A percentile compares a stretch with the other conserved stretches of the same genome.
Evolutionary conservation across 2,888 invertebrate genomes (phyloP).

Genomic region (Sminthurinus aureus): DNA sequence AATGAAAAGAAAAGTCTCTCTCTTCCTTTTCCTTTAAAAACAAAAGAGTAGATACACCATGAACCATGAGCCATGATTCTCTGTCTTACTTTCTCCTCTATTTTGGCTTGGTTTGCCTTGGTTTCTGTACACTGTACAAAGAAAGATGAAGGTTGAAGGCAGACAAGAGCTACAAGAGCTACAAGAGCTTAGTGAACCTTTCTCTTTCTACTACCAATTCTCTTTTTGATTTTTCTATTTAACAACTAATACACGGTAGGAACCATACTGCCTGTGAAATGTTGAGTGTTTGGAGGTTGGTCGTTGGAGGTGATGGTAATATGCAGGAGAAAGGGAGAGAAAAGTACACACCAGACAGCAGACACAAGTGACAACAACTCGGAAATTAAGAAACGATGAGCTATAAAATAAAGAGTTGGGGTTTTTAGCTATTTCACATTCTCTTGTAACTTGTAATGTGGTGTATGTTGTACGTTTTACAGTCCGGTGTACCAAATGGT

Average conservation of each 20-base stretch:
- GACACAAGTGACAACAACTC: constrained; percentile 12
- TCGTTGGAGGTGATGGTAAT: background rate
- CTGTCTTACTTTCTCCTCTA: no score
- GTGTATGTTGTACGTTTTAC: background rate
- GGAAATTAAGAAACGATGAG: background rate
- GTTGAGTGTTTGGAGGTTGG: background rate
- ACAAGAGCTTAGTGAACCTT: background rate
- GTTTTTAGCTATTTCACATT: background rate
- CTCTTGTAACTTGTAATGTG: background rate
- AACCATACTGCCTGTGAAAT: background rate
- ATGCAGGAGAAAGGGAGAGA: background rate
- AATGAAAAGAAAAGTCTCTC: background rate
- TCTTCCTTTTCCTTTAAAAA: background rate
- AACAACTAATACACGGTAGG: background rate
- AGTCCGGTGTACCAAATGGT: no score
- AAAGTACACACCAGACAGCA: background rate
- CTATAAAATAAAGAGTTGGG: background rate
- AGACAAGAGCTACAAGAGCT: background rate
- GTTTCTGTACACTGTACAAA: no score
- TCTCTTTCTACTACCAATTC: background rate
- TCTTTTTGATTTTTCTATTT: background rate
- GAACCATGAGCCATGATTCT: no score
- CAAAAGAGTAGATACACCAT: no score
- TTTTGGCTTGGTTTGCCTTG: no score
- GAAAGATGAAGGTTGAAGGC: no score